Evolutionary conservation across 2,888 invertebrate genomes (phyloP), one percentile per base, ranked within the genome.

Genomic region (Scaptomyza reducta): DNA sequence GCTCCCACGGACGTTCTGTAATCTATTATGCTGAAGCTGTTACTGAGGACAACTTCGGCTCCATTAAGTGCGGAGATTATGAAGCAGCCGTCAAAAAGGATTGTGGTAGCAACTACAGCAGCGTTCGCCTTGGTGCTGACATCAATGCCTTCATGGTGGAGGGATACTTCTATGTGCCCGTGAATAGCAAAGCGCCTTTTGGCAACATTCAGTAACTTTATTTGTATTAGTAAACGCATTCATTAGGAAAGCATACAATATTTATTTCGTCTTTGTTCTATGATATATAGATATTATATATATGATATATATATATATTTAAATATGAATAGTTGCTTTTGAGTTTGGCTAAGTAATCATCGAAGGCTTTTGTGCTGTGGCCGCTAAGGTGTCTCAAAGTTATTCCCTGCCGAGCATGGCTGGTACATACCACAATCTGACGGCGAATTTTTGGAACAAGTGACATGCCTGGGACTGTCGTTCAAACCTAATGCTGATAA

Each of bases 11-110:
- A 1, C 89, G 93, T 47, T 89, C 93, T 0, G 91, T 91, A 51
- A 58, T 76, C 45, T 93, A 92, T 67, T 93, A 90, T 57, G 91
- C 90, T 1, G 93, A 93, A 87, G 91, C 93, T 2, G 70, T 93
- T 1, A 53, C 41, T 13, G 44, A 74, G 35, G n/a, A n/a, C n/a
- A n/a, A 87, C 42, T 93, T 92, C 40, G 67, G 66, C 0, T 79
- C 90, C 29, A 58, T 85, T 3, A 84, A 84, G 60, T 92, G 91
- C 55, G 10, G 33, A 0, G 62, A 77, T 49, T 89, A 85, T 42
- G 65, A 80, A 64, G 65, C 73, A 13, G 89, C 91, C n/a, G 68
- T 82, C 1, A 49, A 69, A 11, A 84, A 88, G 45, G 46, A 74
- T 1, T 91, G 91, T 42, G 83, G 81, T 35, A 69, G 55, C 53